phyloP scores from a whole-genome alignment of 2,797 vertebrate species.

The Zenarchopterus dispar region DNA sequence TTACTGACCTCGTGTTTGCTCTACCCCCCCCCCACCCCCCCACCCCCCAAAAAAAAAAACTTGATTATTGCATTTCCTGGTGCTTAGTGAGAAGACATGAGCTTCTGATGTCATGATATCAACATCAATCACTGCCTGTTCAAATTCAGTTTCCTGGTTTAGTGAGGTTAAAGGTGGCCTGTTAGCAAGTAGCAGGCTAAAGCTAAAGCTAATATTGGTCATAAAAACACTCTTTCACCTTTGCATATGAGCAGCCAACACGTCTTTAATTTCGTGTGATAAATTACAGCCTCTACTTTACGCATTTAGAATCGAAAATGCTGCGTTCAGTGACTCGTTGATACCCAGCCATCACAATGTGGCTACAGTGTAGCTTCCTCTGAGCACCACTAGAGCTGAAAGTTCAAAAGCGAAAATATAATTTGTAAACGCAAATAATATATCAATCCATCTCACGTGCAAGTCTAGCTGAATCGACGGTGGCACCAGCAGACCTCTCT shows the following conservation, averaged over 20 bases:
- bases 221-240: constrained; percentile 7
- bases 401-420: constrained; percentile 49
- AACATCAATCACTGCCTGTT: constrained; percentile 39
- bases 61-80: not conserved
- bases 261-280: not conserved
- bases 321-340: constrained; percentile 20
- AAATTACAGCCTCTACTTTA: not conserved
- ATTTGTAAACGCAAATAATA: constrained; percentile 45
- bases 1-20: constrained; percentile 26
- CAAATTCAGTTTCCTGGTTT: constrained; percentile 62
- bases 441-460: constrained; percentile 64
- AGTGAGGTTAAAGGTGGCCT: constrained; percentile 68
- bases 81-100: not conserved
- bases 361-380: constrained; percentile 59
- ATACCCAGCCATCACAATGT: constrained; percentile 16
- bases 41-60: constrained; percentile 13
- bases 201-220: constrained; percentile 62
- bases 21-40: constrained; percentile 27
- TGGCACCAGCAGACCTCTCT: constrained; percentile 37
- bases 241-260: not conserved
- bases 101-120: not conserved
- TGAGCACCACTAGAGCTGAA: constrained; percentile 48
- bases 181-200: constrained; percentile 76
- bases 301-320: not conserved
- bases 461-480: constrained; percentile 49